A percentile compares a stretch with the other conserved stretches of the same genome.
Evolutionary conservation across 2,888 invertebrate genomes (phyloP).

Genomic region (Eucera pruinosa): DNA sequence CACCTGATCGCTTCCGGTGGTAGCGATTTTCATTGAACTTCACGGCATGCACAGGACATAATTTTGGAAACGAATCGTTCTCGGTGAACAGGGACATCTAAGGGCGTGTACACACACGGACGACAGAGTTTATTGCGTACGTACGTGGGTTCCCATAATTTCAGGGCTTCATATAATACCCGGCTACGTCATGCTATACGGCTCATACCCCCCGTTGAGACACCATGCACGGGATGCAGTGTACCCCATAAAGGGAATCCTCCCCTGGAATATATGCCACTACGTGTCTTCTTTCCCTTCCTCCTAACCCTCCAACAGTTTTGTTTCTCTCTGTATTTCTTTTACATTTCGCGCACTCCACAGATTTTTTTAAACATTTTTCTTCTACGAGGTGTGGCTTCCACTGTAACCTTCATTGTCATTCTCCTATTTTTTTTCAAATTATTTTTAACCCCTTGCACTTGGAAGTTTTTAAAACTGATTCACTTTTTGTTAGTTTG

Average conservation of each 20-base stretch:
- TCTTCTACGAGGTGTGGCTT: too few species aligned
- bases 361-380: slow-evolving; percentile 45
- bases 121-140: slow-evolving; percentile 71
- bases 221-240: slow-evolving; percentile 39
- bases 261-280: slow-evolving; percentile 54
- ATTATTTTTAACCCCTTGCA: too few species aligned
- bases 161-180: slow-evolving; percentile 73
- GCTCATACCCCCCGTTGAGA: slow-evolving; percentile 36
- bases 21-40: slow-evolving; percentile 36
- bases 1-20: slow-evolving; percentile 30
- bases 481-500: too few species aligned
- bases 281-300: neutral
- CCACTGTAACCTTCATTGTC: too few species aligned
- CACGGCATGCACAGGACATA: slow-evolving; percentile 45
- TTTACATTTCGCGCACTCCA: slow-evolving; percentile 6
- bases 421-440: too few species aligned
- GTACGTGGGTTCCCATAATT: slow-evolving; percentile 74
- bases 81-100: slow-evolving; percentile 31
- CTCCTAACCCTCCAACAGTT: neutral
- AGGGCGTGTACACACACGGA: slow-evolving; percentile 22
- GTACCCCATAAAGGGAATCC: slow-evolving; percentile 62
- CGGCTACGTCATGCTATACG: slow-evolving; percentile 54
- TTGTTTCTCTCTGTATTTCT: slow-evolving; percentile 8
- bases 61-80: slow-evolving; percentile 52
- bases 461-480: too few species aligned